Evolutionary conservation across 2,888 invertebrate genomes (phyloP), one percentile per base, ranked within the genome.

Genomic region (Tortricodes alternella): DNA sequence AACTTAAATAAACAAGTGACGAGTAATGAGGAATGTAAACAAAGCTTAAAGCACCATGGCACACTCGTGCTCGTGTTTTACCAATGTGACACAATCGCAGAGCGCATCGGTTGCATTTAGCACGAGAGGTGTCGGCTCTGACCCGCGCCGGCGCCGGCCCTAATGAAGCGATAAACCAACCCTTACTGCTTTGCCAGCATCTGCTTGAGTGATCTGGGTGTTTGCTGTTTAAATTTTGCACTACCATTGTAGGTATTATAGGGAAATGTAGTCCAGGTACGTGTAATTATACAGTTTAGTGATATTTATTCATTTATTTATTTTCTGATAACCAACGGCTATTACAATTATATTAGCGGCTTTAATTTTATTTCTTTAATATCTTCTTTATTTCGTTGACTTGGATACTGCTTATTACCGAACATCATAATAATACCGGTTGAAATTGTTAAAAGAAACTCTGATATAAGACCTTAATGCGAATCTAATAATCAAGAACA

Each of bases 71-170:
- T 49, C 56, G 56, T 56, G 56, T 56, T 56, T 44, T 53, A 53
- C 46, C 53, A 53, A 35, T 37, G 56, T 19, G 29, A 48, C 67
- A 62, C 78, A 80, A 88, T 88, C 87, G 65, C 66, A 63, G 64
- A 15, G 74, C 74, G 70, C 73, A 87, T 88, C 85, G 66, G 73
- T 53, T 60, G 72, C 84, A 81, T 84, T 86, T 56, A 84, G 80
- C 85, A 78, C 80, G 78, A 75, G 71, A 85, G 83, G 86, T 81
- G 88, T 86, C 74, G 79, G 74, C 59, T 13, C 58, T 62, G 66
- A 66, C 70, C 68, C 69, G 64, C 70, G 68, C 70, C 68, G n/a
- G n/a, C n/a, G n/a, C n/a, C n/a, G n/a, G 66, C 65, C 62, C 73
- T 83, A 82, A 82, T 82, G 80, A 82, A 83, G 78, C 78, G 76